Base-by-base conservation (phyloP, 2,888 invertebrate genomes). In the Eumacrocentrus americanus region DNA sequence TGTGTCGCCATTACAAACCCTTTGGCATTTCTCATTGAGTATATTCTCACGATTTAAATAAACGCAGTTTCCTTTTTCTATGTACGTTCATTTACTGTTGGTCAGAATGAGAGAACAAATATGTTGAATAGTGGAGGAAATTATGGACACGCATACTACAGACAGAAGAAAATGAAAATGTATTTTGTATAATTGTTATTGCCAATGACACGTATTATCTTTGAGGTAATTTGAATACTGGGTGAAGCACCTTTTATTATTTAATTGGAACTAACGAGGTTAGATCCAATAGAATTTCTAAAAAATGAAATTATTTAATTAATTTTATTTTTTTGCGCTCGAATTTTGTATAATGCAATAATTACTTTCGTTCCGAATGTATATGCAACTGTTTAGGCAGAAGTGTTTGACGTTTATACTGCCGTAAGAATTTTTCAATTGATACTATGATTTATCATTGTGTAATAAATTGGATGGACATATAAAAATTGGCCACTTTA, bases 1-100 rank as follows among this genome's bases (percentile, higher is more conserved):
- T 93, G 72, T 92, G 93, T 81, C 77, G 73, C 57, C 76, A 78
- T 70, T 74, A 75, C 52, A 79, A 75, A 64, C 72, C 75, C 55
- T 73, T 74, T 67, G 70, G 62, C 71, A 77, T 76, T 77, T 73
- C 75, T 69, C 75, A 72, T 54, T 75, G 46, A 60, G 37, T 51
- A 23, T 18, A 6, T 29, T 55, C 37, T 48, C 22, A 40, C 7
- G 16, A 4, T 37, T 52, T 14, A 63, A 64, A 61, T 66, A 65
- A 58, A 66, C 61, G 64, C 56, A 61, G 57, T 69, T 66, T 65
- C 70, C 69, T 69, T 63, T 64, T 48, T 38, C 29, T 12, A 22
- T 12, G 70, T 70, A 69, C 70, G 70, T 76, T 72, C 64, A 64
- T 69, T 72, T 55, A 65, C 73, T 74, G 73, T 72, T 70, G 70